Base-by-base conservation (phyloP, 64 coral and sea anemone genomes). In the Pocillopora damicornis region DNA sequence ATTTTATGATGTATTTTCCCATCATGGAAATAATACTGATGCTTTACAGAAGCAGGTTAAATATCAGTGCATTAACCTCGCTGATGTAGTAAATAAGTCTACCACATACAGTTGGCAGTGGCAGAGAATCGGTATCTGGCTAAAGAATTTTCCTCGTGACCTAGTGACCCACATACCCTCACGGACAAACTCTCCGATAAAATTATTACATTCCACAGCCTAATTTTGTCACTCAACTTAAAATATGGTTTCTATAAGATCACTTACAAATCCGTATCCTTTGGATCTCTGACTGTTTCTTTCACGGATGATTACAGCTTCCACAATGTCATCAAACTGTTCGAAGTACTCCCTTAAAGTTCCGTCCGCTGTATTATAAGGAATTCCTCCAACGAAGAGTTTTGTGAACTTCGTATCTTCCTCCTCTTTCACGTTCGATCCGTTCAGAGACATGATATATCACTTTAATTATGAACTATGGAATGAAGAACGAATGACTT, bases 201-300 rank as follows among this genome's bases (percentile, higher is more conserved):
- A 51, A 51, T 51, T 51, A 51, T 2, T 4, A 51, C 42, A 51
- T 51, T 51, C 42, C 42, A 51, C 42, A 51, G 42, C 42, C 42
- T 51, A 51, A 51, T 51, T 51, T 51, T 51, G 42, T 51, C 42
- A 51, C 30, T 30, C 42, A 51, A 7, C 42, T 51, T 51, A 51
- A 51, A 51, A 51, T 4, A 51, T 51, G 42, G 0, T 51, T 51
- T 51, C 42, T 51, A 51, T 51, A 51, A 23, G 23, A 78, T 71
- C 37, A 93, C 91, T 89, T 93, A 93, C 91, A 89, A 93, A 93
- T 77, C 91, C 91, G 25, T 93, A 93, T 45, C 91, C 91, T 11
- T 88, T 87, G 37, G 91, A 93, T 73, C 81, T 37, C 7, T 93
- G 80, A 25, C 68, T 93, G 73, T 89, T 88, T 60, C 87, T 57